Evolutionary conservation across 2,888 invertebrate genomes (phyloP).

Genomic region (Merodon equestris): DNA sequence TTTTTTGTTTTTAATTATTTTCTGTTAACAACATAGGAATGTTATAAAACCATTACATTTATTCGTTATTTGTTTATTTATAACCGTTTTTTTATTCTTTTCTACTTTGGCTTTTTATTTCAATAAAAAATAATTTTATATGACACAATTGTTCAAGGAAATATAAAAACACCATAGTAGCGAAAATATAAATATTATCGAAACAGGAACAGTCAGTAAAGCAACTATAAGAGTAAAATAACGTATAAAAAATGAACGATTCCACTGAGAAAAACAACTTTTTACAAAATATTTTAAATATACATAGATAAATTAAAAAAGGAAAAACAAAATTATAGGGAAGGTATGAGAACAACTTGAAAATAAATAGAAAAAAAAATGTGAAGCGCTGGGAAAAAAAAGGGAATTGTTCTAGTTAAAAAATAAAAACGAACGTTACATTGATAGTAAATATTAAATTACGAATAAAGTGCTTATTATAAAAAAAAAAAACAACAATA

Average conservation of each 20-base stretch:
- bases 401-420: conserved; percentile 41
- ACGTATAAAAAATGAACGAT: too few species aligned
- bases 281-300: conserved; percentile 8
- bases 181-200: conserved; percentile 14
- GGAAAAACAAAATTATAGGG: conserved; percentile 16
- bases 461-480: conserved; percentile 67
- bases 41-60: conserved; percentile 37
- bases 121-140: conserved; percentile 20
- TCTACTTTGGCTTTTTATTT: conserved; percentile 18
- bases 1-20: conserved; percentile 23
- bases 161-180: conserved; percentile 29
- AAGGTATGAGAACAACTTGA: conserved; percentile 47
- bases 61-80: conserved; percentile 31
- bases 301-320: conserved; percentile 15
- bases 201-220: too few species aligned
- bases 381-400: conserved; percentile 3
- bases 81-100: conserved; percentile 15
- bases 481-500: conserved; percentile 35
- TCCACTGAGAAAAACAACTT: too few species aligned
- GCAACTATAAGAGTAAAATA: too few species aligned
- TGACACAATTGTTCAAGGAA: conserved; percentile 31
- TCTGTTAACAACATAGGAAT: conserved; percentile 39
- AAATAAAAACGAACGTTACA: conserved; percentile 5
- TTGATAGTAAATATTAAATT: conserved; percentile 48
- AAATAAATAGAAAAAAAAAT: conserved; percentile 34